Conservation (phyloP, 2,888 invertebrate genomes). For the Dyspetes luteomarginatus region DNA sequence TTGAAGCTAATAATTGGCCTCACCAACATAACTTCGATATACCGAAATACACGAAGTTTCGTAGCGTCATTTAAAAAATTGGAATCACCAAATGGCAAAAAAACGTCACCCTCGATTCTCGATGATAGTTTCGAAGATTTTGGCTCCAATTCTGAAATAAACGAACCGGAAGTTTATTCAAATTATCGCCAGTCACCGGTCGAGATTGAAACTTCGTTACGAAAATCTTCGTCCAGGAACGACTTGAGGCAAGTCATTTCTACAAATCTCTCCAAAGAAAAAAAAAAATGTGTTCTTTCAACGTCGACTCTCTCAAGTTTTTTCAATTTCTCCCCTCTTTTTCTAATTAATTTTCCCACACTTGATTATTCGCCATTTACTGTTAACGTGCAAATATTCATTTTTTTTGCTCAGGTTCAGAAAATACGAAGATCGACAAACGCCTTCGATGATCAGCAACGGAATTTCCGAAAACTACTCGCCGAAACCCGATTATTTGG, state of each 20-base stretch:
- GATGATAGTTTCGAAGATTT: conserved; percentile 41
- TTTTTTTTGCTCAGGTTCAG: conserved; percentile 50
- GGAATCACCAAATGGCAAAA: conserved; percentile 67
- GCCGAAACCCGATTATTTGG: background rate
- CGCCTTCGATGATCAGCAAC: conserved; percentile 13
- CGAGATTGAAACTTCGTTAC: conserved; percentile 2
- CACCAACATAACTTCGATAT: conserved; percentile 71
- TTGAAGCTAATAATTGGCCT: conserved; percentile 74
- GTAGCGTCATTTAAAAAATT: conserved; percentile 79
- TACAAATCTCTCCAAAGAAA: too few relatives aligned
- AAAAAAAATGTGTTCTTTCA: too few relatives aligned
- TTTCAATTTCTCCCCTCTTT: background rate
- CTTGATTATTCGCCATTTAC: too few relatives aligned
- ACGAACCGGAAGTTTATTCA: conserved; percentile 26
- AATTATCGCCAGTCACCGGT: conserved; percentile 25
- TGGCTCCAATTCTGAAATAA: background rate
- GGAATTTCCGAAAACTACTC: background rate
- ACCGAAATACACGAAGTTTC: conserved; percentile 60
- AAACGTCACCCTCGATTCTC: conserved; percentile 33
- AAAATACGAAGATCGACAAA: conserved; percentile 49
- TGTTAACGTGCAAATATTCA: background rate
- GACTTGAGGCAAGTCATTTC: conserved; percentile 24
- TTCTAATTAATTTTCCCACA: too few relatives aligned
- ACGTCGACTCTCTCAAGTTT: too few relatives aligned
- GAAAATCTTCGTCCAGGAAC: conserved; percentile 2